Percentiles rank a stretch among this genome's conserved stretches.
These are phyloP conservation scores for Metridium senile DNA, from an alignment of 92 coral and sea anemone species.

Conservation along the genomic window DNA sequence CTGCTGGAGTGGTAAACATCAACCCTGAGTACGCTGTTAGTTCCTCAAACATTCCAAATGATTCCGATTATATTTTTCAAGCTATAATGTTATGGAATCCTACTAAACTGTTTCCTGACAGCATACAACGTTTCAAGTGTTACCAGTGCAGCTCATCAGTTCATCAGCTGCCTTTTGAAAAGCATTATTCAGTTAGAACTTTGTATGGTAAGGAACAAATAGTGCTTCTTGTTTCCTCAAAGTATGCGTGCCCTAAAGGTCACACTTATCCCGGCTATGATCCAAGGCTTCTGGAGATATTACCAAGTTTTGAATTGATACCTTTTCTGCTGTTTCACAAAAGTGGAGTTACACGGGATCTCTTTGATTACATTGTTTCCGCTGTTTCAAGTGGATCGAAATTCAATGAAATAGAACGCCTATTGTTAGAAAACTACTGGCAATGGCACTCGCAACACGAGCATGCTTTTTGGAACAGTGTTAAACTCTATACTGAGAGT, in stretches of 20 bases:
- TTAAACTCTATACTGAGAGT: neutral
- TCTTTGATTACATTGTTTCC: constrained; percentile 32
- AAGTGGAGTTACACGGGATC: constrained; percentile 51
- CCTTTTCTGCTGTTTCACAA: constrained; percentile 46
- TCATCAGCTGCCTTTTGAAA: constrained; percentile 34
- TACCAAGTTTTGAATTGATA: constrained; percentile 6
- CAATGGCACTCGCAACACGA: constrained; percentile 29
- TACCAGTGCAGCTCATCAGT: constrained; percentile 10
- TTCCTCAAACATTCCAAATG: no score
- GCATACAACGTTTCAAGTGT: constrained; percentile 18
- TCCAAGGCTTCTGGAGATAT: constrained; percentile 4
- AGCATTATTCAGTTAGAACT: constrained; percentile 14
- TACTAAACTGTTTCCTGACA: constrained; percentile 1
- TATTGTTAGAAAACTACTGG: constrained; percentile 22
- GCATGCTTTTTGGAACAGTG: neutral
- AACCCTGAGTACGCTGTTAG: no score
- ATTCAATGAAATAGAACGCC: constrained; percentile 38
- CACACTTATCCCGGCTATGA: constrained; percentile 43
- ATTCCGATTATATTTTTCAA: no score
- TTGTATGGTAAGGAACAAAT: constrained; percentile 26
- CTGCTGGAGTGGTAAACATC: no score
- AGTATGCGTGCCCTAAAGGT: constrained; percentile 38
- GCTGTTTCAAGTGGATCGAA: constrained; percentile 41
- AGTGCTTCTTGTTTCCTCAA: constrained; percentile 36
- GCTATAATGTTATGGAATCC: constrained; percentile 50